Evolutionary conservation across 2,888 invertebrate species (phyloP).

Genomic region (Timema cristinae): DNA sequence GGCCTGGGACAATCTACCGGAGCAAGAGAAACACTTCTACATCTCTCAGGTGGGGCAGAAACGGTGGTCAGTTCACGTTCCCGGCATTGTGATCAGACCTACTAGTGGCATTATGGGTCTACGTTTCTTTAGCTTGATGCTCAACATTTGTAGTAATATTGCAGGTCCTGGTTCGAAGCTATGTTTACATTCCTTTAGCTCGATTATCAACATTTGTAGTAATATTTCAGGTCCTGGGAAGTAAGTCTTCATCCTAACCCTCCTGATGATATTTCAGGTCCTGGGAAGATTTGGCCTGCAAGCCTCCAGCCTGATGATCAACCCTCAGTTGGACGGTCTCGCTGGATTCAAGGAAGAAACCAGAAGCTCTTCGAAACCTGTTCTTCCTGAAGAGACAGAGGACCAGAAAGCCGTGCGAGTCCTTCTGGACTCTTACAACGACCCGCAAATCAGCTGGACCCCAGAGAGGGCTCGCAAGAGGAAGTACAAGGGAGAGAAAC

Average conservation of each 20-base stretch:
- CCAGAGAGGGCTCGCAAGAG: constrained; percentile 8
- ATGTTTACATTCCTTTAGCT: too few relatives aligned
- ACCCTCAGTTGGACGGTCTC: constrained; percentile 45
- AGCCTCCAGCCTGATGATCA: constrained; percentile 45
- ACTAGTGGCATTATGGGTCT: too few relatives aligned
- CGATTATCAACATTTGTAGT: too few relatives aligned
- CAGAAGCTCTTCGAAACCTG: not conserved
- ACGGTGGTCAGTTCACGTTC: too few relatives aligned
- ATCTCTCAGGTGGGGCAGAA: constrained; percentile 43
- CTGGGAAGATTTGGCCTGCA: constrained; percentile 44
- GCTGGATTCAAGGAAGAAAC: constrained; percentile 35
- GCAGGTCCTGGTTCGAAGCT: too few relatives aligned
- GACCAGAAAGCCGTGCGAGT: constrained; percentile 14
- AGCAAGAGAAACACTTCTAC: constrained; percentile 46
- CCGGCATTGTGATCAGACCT: too few relatives aligned
- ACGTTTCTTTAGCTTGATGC: too few relatives aligned
- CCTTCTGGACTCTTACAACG: constrained; percentile 14
- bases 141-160: too few relatives aligned
- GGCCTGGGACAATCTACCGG: constrained; percentile 45
- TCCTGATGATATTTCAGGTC: constrained; percentile 37
- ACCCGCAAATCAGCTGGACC: not conserved
- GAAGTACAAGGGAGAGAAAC: not conserved
- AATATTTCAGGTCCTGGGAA: too few relatives aligned
- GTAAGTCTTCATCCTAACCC: too few relatives aligned
- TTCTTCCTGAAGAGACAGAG: constrained; percentile 2